phyloP scores from a whole-genome alignment of 2,888 invertebrate species.

The Drosophila pegasa region DNA sequence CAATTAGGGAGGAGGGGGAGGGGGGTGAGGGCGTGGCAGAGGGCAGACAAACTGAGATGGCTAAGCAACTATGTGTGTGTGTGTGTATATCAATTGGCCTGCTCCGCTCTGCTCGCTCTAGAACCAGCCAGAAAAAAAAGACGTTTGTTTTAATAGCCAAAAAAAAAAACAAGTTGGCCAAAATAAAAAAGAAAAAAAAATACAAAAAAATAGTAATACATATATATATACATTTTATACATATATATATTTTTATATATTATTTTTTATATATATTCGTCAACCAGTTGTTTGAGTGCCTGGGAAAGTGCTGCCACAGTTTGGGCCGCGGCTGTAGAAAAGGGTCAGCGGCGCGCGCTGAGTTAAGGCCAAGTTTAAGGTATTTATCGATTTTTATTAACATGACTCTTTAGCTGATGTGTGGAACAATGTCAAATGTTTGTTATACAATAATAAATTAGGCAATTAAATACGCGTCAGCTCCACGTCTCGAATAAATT shows the following conservation, averaged over 20 bases:
- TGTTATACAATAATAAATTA: constrained; percentile 48
- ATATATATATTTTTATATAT: not conserved
- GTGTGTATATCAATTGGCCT: constrained; percentile 12
- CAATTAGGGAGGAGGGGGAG: too few relatives aligned
- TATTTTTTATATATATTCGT: constrained; percentile 40
- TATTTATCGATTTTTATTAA: constrained; percentile 65
- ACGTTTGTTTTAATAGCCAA: constrained; percentile 58
- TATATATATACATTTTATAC: not conserved
- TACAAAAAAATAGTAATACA: too few relatives aligned
- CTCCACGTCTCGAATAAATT: constrained; percentile 77
- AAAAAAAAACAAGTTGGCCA: constrained; percentile 57
- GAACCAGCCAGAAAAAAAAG: constrained; percentile 55
- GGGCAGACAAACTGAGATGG: too few relatives aligned
- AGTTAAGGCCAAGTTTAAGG: constrained; percentile 14
- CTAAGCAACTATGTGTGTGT: not conserved
- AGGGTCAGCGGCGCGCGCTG: not conserved
- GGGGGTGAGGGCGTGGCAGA: constrained; percentile 39
- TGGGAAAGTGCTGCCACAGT: constrained; percentile 56
- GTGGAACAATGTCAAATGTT: constrained; percentile 17
- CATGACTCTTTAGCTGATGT: constrained; percentile 59
- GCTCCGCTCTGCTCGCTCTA: constrained; percentile 15
- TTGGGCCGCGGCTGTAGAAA: constrained; percentile 3
- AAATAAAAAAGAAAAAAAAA: too few relatives aligned
- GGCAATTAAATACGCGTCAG: constrained; percentile 53
- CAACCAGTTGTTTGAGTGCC: constrained; percentile 43